Base-by-base conservation (phyloP, 2,113 vertebrate species). In the Elephas maximus region DNA sequence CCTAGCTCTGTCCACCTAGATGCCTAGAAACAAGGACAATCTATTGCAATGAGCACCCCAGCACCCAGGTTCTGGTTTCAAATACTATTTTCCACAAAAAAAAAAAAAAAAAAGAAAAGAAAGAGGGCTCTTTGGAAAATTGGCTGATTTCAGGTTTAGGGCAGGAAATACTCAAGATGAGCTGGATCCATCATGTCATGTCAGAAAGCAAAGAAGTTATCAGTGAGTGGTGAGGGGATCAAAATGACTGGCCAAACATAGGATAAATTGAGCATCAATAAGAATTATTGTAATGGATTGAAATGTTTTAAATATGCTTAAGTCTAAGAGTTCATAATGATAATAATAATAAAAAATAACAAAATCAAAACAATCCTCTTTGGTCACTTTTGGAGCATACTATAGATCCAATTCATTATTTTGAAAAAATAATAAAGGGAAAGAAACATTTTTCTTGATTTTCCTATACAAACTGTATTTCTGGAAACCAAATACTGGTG, bases 361-460 rank as follows among this genome's bases (percentile, higher is more conserved):
- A 93, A 74, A 85, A 44, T 73, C 21, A 45, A 87, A 91, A 45
- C 12, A 82, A 51, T 6, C 15, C 6, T 62, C 20, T 9, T 11
- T 18, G 1, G 21, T 37, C n/a, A 87, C 4, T 24, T 91, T 77
- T 69, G 60, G 67, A 60, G 23, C 21, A 77, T 12, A 62, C 51
- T 88, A 82, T 20, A 83, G 41, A 91, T 30, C 26, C 45, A 62
- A 45, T 73, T 79, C 26, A 73, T 79, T 79, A 45, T 83, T 85
- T 82, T 83, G 67, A 91, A 91, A 91, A 94, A 91, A 37, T 45
- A 30, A 45, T 69, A 77, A 82, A 44, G 14, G n/a, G 33, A 90
- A 44, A 63, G 1, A 24, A 37, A 67, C 6, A 3, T 57, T 62
- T 41, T 93, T 44, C 28, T 60, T 53, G 11, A 63, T 88, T 78